Conservation (phyloP, 2,797 vertebrate species). For the Tenualosa ilisha region DNA sequence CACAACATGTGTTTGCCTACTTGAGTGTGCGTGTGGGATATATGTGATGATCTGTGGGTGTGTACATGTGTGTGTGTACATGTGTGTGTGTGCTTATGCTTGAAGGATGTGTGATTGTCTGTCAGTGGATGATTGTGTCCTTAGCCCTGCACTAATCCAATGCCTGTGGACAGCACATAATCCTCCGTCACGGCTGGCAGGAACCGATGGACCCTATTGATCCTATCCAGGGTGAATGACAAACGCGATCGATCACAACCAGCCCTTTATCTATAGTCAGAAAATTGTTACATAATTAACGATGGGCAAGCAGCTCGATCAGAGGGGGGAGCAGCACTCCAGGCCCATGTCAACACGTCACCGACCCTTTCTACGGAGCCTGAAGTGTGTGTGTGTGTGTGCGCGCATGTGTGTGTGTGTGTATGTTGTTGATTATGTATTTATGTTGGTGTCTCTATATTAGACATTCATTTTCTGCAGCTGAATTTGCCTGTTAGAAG, state of each 20-base stretch:
- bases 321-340: slow-evolving; percentile 54
- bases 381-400: background rate
- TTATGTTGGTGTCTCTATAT: background rate
- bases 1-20: too few relatives aligned
- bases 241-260: slow-evolving; percentile 37
- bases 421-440: background rate
- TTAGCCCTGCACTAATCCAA: slow-evolving; percentile 53
- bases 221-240: slow-evolving; percentile 45
- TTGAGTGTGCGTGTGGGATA: background rate
- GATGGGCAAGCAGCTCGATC: slow-evolving; percentile 63
- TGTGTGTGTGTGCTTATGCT: background rate
- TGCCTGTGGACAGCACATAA: slow-evolving; percentile 50
- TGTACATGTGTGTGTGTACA: background rate
- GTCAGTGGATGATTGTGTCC: background rate
- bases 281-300: slow-evolving; percentile 68
- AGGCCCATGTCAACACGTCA: background rate
- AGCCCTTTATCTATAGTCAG: slow-evolving; percentile 60
- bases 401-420: background rate
- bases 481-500: background rate
- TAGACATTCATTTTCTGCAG: slow-evolving; percentile 5
- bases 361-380: background rate
- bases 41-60: background rate
- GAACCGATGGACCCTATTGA: slow-evolving; percentile 23
- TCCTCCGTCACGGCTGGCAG: slow-evolving; percentile 42
- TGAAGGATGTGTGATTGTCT: background rate